Evolutionary conservation across 2,797 vertebrate genomes (phyloP).

Genomic region (Squalus acanthias): DNA sequence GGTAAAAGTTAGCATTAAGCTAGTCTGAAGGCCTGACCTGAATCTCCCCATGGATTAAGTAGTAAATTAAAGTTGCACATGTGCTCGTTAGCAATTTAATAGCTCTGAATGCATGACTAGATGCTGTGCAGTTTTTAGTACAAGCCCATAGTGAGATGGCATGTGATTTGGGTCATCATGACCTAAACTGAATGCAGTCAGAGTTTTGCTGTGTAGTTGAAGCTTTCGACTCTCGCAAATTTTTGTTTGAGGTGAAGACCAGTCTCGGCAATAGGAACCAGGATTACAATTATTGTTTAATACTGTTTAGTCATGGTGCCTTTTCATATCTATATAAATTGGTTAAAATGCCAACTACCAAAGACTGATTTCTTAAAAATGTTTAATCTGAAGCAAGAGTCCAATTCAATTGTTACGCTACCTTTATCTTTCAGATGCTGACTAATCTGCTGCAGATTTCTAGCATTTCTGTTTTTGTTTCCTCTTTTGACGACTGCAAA

Average conservation of each 20-base stretch:
- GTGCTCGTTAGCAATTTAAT: neutral
- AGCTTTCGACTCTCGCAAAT: neutral
- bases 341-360: neutral
- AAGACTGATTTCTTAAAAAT: neutral
- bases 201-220: no score
- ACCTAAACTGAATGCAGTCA: neutral
- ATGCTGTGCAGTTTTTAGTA: neutral
- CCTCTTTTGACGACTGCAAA: neutral
- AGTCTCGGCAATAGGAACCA: neutral
- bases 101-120: neutral
- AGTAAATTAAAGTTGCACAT: neutral
- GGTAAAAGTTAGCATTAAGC: neutral
- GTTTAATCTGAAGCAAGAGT: neutral
- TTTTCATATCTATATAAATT: neutral
- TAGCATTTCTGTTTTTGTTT: conserved; percentile 1
- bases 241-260: neutral
- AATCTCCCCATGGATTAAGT: neutral
- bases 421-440: neutral
- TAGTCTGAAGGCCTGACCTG: neutral
- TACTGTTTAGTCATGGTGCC: neutral
- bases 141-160: neutral
- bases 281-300: neutral
- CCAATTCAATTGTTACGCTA: neutral
- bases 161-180: conserved; percentile 2
- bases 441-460: neutral